These are phyloP conservation scores for Gasterosteus nipponicus DNA, from an alignment of 2,113 vertebrate genomes.

Conservation along the genomic window DNA sequence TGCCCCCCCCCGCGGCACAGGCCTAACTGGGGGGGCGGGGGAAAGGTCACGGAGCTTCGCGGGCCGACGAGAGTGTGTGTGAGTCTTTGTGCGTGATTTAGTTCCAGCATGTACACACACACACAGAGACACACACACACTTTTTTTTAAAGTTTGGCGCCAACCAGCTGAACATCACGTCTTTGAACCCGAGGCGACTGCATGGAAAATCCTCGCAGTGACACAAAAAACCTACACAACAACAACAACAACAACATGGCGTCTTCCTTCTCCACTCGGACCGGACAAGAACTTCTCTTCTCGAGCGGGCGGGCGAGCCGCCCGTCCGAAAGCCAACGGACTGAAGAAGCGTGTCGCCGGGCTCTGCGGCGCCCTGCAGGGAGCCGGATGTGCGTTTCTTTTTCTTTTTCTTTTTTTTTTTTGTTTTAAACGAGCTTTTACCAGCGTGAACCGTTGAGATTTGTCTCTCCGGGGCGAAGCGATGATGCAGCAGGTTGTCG, in stretches of 20 bases:
- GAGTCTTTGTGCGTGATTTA: background rate
- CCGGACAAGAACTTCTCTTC: background rate
- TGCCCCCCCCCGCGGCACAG: constrained; percentile 81
- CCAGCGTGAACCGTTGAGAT: constrained; percentile 42
- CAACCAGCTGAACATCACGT: constrained; percentile 15
- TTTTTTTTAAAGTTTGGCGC: constrained; percentile 7
- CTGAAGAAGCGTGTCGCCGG: constrained; percentile 30
- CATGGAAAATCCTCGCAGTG: constrained; percentile 8
- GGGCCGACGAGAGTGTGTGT: background rate
- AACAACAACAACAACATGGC: background rate
- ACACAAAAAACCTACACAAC: background rate
- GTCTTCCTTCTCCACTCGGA: constrained; percentile 17
- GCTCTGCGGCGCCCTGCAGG: constrained; percentile 27
- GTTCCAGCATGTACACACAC: constrained; percentile 15
- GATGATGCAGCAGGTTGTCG: constrained; percentile 14
- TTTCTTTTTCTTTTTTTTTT: background rate
- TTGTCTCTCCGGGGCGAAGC: background rate
- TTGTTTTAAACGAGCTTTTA: constrained; percentile 45
- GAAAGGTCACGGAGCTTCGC: background rate
- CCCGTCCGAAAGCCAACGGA: constrained; percentile 16
- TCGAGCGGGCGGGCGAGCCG: too few species aligned
- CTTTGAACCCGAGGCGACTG: constrained; percentile 17
- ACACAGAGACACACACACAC: background rate
- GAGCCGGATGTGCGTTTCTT: background rate
- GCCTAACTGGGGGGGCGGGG: constrained; percentile 39